Conservation (phyloP, 2,888 invertebrate genomes). For the Dasysyrphus tricinctus region DNA sequence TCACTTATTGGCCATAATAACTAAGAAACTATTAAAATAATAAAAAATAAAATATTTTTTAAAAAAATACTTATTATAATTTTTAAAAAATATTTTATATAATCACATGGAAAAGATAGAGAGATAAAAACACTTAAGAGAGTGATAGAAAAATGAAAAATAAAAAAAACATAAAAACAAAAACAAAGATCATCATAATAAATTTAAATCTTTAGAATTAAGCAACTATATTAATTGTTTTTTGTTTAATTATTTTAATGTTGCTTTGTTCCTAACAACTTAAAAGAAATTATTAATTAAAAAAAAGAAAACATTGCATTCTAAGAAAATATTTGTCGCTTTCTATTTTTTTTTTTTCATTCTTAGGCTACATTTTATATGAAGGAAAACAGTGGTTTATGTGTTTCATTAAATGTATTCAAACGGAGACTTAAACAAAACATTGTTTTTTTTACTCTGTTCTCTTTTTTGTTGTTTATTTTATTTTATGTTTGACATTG, state of each 20-base stretch:
- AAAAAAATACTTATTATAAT: constrained; percentile 47
- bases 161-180: constrained; percentile 17
- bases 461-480: background rate
- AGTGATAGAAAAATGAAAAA: constrained; percentile 12
- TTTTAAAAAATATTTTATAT: constrained; percentile 63
- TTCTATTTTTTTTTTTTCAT: constrained; percentile 35
- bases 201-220: constrained; percentile 31
- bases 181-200: constrained; percentile 8
- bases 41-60: constrained; percentile 60
- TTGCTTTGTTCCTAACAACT: constrained; percentile 55
- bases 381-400: constrained; percentile 56
- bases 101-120: constrained; percentile 71
- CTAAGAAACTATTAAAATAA: constrained; percentile 65
- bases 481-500: constrained; percentile 31
- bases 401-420: constrained; percentile 26
- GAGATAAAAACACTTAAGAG: constrained; percentile 43
- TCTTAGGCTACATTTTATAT: constrained; percentile 59
- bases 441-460: background rate
- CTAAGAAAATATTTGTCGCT: constrained; percentile 64
- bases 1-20: constrained; percentile 73
- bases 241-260: constrained; percentile 8
- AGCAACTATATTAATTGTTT: constrained; percentile 42
- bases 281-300: constrained; percentile 28
- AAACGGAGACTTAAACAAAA: constrained; percentile 42
- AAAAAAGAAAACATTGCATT: constrained; percentile 60